Evolutionary conservation across 2,113 vertebrate species (phyloP).

Genomic region (Corythaixoides concolor): DNA sequence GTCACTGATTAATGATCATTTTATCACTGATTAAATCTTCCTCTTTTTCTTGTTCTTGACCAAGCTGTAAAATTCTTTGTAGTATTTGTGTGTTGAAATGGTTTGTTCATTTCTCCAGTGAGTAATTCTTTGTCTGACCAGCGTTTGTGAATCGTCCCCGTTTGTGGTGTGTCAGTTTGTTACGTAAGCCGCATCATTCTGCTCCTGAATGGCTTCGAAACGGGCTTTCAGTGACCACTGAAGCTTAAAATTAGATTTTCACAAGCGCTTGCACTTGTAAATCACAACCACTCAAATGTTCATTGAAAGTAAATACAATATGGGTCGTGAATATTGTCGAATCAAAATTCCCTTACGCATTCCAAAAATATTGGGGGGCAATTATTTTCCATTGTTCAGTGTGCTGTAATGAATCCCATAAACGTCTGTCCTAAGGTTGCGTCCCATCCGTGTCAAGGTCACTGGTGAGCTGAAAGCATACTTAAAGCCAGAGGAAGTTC

Average conservation of each 20-base stretch:
- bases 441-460: not conserved
- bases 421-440: not conserved
- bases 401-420: not conserved
- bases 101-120: not conserved
- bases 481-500: not conserved
- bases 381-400: not conserved
- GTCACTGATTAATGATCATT: not conserved
- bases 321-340: fast-evolving
- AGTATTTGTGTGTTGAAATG: not conserved
- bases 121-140: not conserved
- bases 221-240: not conserved
- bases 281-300: not conserved
- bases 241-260: slow-evolving; percentile 56
- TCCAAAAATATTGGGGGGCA: not conserved
- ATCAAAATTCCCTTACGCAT: not conserved
- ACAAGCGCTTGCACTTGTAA: slow-evolving; percentile 46
- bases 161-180: not conserved
- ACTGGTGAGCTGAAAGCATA: not conserved
- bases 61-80: not conserved
- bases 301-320: not conserved
- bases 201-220: not conserved
- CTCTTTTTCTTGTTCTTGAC: not conserved
- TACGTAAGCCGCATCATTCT: not conserved
- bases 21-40: not conserved
- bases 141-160: not conserved